Base-by-base conservation (phyloP, 1,140 invertebrate genomes). In the Littorina saxatilis region DNA sequence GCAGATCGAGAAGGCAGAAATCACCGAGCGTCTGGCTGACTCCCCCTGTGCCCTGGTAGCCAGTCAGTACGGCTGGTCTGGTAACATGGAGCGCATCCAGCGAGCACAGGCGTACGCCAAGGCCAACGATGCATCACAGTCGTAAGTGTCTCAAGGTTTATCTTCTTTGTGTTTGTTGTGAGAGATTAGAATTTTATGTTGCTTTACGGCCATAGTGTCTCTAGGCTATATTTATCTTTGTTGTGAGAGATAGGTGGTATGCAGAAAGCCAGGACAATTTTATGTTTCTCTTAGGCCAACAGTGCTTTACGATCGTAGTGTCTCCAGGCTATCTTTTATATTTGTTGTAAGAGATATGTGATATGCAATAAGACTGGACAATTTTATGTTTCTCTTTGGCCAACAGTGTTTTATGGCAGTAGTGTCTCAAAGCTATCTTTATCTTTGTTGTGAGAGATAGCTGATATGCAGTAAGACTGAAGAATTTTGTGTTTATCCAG, bases 21-120 rank as follows among this genome's bases (percentile, higher is more conserved):
- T 99, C 7, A 99, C 98, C 5, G 96, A 99, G 87, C 94, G 99
- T 85, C 93, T 99, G 29, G 95, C 96, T 61, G 95, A 95, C 81
- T 99, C 99, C 2, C 98, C 99, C 0, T 99, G 97, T 93, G 99
- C 98, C 40, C 93, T 99, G 43, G 97, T 99, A n/a, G 98, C 98
- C 63, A 96, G 96, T 82, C 96, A 97, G 93, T 99, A 98, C 92
- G 98, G 98, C 78, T 93, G 98, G 98, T 99, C 98, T 86, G 99
- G 98, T 81, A 99, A 99, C 91, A 99, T 99, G 99, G 99, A 99
- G 93, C 94, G 98, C 77, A 94, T 99, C 72, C 98, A 98, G 77
- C 94, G 97, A 84, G 98, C 97, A 17, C 99, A 99, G 92, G 98
- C 99, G 29, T 99, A 99, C 93, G 97, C 98, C 89, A 99, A 99